phyloP scores from a whole-genome alignment of 2,113 vertebrate species.

The Prunella himalayana region DNA sequence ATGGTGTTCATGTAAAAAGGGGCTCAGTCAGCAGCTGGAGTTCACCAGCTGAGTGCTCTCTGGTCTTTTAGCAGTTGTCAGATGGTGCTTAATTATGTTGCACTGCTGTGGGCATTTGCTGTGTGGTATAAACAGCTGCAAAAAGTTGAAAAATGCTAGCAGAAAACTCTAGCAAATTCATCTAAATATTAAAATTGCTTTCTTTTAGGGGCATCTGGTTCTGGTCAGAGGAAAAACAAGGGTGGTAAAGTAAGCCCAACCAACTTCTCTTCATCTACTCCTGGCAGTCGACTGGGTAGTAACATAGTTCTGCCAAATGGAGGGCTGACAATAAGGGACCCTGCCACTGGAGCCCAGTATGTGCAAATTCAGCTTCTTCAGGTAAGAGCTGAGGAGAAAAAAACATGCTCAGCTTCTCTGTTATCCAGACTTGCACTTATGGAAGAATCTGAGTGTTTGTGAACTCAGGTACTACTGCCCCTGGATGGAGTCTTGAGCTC shows the following conservation, averaged over 20 bases:
- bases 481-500: neutral
- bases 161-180: neutral
- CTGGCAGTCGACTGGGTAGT: conserved; percentile 68
- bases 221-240: conserved; percentile 79
- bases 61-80: neutral
- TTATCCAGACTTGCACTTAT: neutral
- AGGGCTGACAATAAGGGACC: conserved; percentile 79
- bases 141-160: neutral
- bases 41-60: neutral
- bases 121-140: neutral
- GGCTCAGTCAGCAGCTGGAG: neutral
- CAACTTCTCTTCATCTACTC: conserved; percentile 1
- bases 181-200: neutral
- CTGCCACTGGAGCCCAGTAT: conserved; percentile 81
- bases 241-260: conserved; percentile 60
- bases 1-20: neutral
- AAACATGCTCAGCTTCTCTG: neutral
- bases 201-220: conserved; percentile 68
- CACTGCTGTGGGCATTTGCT: neutral
- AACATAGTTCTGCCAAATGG: conserved; percentile 71
- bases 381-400: conserved; percentile 69
- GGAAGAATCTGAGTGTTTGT: neutral
- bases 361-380: conserved; percentile 91
- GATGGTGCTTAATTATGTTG: neutral
- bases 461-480: neutral